Conservation (phyloP, 2,113 vertebrate genomes). For the Nasalis larvatus region DNA sequence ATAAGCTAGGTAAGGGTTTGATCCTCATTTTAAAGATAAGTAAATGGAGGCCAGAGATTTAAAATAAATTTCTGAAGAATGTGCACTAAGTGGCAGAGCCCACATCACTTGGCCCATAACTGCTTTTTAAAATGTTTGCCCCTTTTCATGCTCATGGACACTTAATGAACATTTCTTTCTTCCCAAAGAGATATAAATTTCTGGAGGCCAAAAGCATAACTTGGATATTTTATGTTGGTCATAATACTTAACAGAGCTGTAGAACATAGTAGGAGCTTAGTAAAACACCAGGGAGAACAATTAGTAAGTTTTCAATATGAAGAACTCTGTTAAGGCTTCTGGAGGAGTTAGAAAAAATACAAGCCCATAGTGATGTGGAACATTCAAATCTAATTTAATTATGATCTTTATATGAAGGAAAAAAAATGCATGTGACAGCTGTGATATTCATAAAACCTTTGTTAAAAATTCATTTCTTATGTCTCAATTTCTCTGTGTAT, state of each 20-base stretch:
- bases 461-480: slow-evolving; percentile 17
- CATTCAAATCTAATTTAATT: slow-evolving; percentile 43
- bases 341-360: background rate
- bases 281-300: background rate
- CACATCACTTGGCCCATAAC: background rate
- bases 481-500: background rate
- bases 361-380: background rate
- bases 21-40: background rate
- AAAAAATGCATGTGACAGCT: slow-evolving; percentile 42
- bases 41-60: background rate
- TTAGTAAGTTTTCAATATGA: background rate
- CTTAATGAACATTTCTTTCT: background rate
- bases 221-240: background rate
- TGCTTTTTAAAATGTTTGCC: background rate
- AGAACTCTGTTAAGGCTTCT: background rate
- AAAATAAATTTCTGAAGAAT: background rate
- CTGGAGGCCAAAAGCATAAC: background rate
- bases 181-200: background rate
- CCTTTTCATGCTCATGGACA: background rate
- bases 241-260: background rate
- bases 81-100: background rate
- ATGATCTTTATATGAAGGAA: background rate
- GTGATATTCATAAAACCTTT: slow-evolving; percentile 42
- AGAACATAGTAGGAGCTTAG: background rate
- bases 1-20: background rate